Evolutionary conservation across 1,140 invertebrate genomes (phyloP).

Genomic region (Drosophila pallidifrons): DNA sequence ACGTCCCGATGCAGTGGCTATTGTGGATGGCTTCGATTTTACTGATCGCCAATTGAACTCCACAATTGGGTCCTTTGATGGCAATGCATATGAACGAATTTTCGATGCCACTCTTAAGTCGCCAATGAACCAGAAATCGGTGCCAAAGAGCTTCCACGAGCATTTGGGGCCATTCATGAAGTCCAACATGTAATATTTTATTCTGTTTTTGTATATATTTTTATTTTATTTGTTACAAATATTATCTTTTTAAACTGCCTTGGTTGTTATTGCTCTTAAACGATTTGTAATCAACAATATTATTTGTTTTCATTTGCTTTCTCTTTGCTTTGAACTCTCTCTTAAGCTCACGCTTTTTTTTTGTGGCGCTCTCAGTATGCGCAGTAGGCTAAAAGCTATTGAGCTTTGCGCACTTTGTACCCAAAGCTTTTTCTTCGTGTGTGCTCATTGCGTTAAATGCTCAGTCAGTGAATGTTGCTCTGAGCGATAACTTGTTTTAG

Average conservation of each 20-base stretch:
- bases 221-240: background rate
- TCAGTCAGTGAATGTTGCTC: slow-evolving; percentile 50
- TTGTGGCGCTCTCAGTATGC: slow-evolving; percentile 1
- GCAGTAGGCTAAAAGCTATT: slow-evolving; percentile 13
- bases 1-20: slow-evolving; percentile 93
- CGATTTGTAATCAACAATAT: slow-evolving; percentile 16
- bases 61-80: slow-evolving; percentile 94
- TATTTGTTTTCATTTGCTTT: background rate
- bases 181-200: slow-evolving; percentile 87
- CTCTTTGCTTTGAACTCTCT: too few relatives aligned
- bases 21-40: slow-evolving; percentile 96
- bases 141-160: slow-evolving; percentile 90
- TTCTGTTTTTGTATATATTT: background rate
- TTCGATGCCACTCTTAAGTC: slow-evolving; percentile 93
- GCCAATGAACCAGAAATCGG: slow-evolving; percentile 92
- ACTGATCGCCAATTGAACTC: slow-evolving; percentile 92
- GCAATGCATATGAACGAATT: slow-evolving; percentile 94
- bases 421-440: slow-evolving; percentile 40
- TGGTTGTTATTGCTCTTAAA: slow-evolving; percentile 19
- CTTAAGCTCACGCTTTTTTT: background rate
- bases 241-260: background rate
- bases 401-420: slow-evolving; percentile 58
- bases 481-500: slow-evolving; percentile 34
- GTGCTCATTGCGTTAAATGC: slow-evolving; percentile 2
- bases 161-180: slow-evolving; percentile 92